Percentiles rank a stretch among this genome's conserved stretches.
Conservation (phyloP, 2,113 vertebrate species). For the Saguinus imperator region DNA sequence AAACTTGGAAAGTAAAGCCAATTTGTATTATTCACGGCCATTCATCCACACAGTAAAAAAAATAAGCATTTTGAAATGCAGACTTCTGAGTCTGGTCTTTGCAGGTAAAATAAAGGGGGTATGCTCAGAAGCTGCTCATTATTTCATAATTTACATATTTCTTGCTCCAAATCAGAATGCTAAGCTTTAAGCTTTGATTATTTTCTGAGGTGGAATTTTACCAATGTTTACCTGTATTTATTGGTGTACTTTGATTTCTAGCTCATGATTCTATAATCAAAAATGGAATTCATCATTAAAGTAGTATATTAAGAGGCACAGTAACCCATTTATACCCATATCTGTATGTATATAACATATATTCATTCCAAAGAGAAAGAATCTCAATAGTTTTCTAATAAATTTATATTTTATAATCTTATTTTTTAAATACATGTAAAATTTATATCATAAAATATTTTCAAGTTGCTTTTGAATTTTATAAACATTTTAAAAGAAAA, state of each 20-base stretch:
- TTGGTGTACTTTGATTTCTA: neutral
- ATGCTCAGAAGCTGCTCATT: neutral
- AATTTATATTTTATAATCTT: neutral
- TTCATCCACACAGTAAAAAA: neutral
- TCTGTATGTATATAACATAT: neutral
- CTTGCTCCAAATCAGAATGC: neutral
- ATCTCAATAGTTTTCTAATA: neutral
- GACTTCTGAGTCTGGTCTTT: neutral
- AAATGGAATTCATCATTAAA: neutral
- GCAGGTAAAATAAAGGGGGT: slow-evolving; percentile 21
- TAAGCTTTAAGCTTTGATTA: slow-evolving; percentile 18
- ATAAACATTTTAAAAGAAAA: neutral
- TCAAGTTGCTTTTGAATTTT: neutral
- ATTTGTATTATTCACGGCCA: slow-evolving; percentile 5
- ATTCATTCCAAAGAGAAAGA: neutral
- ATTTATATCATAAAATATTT: slow-evolving; percentile 1
- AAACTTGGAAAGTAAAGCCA: neutral
- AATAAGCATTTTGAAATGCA: slow-evolving; percentile 35
- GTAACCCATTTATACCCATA: neutral
- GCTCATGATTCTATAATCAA: neutral
- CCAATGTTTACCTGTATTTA: neutral
- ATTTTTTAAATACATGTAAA: slow-evolving; percentile 11
- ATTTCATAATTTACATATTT: slow-evolving; percentile 38
- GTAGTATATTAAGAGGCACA: neutral
- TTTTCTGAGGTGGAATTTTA: neutral